A percentile compares a stretch with the other conserved stretches of the same genome.
Evolutionary conservation across 2,113 vertebrate genomes (phyloP).

Genomic region (Ciconia boyciana): DNA sequence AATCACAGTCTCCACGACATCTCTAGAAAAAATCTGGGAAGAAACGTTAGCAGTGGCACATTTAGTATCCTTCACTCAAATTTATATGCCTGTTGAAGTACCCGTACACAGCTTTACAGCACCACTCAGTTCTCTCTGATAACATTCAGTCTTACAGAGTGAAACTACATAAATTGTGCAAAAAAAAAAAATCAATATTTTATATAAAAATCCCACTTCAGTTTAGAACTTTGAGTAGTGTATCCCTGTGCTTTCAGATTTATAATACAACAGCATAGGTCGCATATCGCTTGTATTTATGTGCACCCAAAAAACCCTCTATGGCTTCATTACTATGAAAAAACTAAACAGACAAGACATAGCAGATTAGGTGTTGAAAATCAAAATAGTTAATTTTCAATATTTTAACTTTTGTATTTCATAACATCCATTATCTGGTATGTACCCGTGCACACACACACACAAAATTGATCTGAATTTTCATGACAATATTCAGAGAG

Average conservation of each 20-base stretch:
- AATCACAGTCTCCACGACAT: neutral
- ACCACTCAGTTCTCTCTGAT: neutral
- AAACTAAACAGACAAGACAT: neutral
- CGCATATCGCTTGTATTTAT: neutral
- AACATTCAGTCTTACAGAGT: neutral
- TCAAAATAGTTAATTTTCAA: neutral
- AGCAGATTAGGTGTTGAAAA: neutral
- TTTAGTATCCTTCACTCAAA: neutral
- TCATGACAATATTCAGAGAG: neutral
- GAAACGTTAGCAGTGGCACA: neutral
- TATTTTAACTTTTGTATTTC: neutral
- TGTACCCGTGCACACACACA: neutral
- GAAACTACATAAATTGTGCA: neutral
- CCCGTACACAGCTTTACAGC: neutral
- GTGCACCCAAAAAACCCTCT: neutral
- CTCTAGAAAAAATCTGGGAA: neutral
- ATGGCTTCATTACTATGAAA: neutral
- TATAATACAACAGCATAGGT: neutral
- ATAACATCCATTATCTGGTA: neutral
- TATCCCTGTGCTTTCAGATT: neutral
- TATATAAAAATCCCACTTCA: neutral
- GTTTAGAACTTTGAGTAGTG: neutral
- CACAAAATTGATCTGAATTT: neutral
- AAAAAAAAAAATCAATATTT: neutral
- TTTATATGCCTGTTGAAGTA: neutral